A percentile compares a stretch with the other conserved stretches of the same genome.
These are phyloP conservation scores for Zootoca vivipara DNA, from an alignment of 2,113 vertebrate species.

Conservation along the genomic window DNA sequence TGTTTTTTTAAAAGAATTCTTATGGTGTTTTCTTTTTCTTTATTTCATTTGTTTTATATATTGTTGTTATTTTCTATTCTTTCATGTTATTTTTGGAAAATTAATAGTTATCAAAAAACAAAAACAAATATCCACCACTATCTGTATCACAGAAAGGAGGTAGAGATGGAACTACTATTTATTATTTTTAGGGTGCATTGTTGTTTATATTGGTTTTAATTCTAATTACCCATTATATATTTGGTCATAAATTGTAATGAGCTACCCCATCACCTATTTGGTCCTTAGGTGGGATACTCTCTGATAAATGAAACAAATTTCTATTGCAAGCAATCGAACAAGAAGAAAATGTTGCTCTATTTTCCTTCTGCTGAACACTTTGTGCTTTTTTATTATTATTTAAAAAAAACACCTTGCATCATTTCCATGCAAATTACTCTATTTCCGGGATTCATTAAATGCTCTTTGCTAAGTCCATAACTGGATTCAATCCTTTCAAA, in stretches of 20 bases:
- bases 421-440: constrained; percentile 75
- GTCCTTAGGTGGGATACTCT: neutral
- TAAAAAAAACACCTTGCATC: constrained; percentile 35
- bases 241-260: neutral
- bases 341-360: constrained; percentile 6
- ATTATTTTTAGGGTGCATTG: neutral
- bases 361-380: constrained; percentile 30
- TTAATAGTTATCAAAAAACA: too few relatives aligned
- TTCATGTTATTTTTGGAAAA: too few relatives aligned
- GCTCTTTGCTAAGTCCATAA: constrained; percentile 64
- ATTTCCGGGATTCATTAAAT: constrained; percentile 71
- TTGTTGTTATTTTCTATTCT: too few relatives aligned
- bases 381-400: neutral
- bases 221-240: neutral
- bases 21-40: too few relatives aligned
- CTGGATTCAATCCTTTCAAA: constrained; percentile 52
- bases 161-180: neutral
- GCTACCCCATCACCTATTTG: neutral
- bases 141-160: neutral
- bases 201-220: neutral
- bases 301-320: neutral
- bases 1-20: too few relatives aligned
- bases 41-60: too few relatives aligned
- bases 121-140: neutral
- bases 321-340: neutral